Evolutionary conservation across 53 echinoderm and acorn worm species (phyloP).

Genomic region (Crossaster papposus): DNA sequence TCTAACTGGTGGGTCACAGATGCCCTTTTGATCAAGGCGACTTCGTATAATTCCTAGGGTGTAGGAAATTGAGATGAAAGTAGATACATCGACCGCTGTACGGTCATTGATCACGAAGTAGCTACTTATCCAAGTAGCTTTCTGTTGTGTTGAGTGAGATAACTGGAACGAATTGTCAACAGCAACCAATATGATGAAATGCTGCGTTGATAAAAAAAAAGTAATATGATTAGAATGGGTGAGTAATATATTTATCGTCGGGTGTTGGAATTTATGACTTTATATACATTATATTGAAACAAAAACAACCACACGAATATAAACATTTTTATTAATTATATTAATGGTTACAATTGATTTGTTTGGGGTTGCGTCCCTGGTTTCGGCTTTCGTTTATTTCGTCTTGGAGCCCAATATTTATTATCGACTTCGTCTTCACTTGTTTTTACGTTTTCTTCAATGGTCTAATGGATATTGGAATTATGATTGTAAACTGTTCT

Average conservation of each 20-base stretch:
- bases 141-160: background rate
- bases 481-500: too few relatives aligned
- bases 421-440: too few relatives aligned
- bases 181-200: background rate
- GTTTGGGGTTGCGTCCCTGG: too few relatives aligned
- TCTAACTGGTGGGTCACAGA: background rate
- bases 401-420: too few relatives aligned
- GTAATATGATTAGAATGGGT: background rate
- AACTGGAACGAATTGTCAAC: background rate
- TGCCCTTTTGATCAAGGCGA: background rate
- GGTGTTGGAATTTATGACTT: too few relatives aligned
- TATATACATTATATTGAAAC: too few relatives aligned
- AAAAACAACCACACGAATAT: too few relatives aligned
- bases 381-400: too few relatives aligned
- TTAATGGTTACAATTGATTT: too few relatives aligned
- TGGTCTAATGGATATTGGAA: too few relatives aligned
- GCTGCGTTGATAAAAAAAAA: background rate
- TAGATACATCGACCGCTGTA: background rate
- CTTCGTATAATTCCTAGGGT: background rate
- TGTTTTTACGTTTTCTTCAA: too few relatives aligned
- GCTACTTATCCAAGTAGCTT: background rate
- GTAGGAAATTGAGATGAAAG: background rate
- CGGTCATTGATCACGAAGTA: constrained; percentile 10
- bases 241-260: background rate
- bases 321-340: too few relatives aligned